These are phyloP conservation scores for Gymnobelideus leadbeateri DNA, from an alignment of 2,113 vertebrate species.

Conservation along the genomic window DNA sequence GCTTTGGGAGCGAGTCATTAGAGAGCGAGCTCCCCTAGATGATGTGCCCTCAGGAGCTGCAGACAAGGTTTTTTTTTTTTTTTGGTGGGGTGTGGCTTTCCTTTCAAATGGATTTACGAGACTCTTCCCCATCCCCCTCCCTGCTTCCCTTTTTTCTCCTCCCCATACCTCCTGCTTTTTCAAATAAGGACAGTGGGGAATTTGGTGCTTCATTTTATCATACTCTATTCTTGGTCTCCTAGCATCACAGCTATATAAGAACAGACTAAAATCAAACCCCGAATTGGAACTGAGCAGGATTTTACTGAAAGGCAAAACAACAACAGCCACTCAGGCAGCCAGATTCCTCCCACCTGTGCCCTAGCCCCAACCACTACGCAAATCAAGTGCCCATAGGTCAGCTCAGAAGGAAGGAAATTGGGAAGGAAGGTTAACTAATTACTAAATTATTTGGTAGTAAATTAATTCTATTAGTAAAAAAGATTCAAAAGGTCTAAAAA, in stretches of 20 bases:
- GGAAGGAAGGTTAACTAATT: background rate
- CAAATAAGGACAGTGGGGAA: background rate
- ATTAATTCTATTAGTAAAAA: background rate
- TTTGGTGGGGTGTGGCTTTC: background rate
- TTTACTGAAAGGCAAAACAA: background rate
- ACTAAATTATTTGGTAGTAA: background rate
- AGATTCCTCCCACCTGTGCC: background rate
- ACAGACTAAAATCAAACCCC: background rate
- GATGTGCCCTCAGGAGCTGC: background rate
- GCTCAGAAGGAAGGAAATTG: background rate
- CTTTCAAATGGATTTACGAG: background rate
- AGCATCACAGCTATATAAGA: background rate
- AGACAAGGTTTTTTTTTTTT: background rate
- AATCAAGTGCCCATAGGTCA: background rate
- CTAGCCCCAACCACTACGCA: background rate
- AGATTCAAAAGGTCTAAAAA: background rate
- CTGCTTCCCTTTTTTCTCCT: background rate
- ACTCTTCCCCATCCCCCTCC: background rate
- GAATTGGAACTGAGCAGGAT: background rate
- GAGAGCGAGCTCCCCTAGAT: background rate
- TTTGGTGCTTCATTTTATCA: background rate
- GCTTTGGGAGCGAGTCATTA: background rate
- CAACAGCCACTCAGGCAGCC: background rate
- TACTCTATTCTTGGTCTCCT: background rate
- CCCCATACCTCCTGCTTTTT: accelerated